A percentile compares a stretch with the other conserved stretches of the same genome.
phyloP scores from a whole-genome alignment of 2,113 vertebrate species.

The Ondatra zibethicus region DNA sequence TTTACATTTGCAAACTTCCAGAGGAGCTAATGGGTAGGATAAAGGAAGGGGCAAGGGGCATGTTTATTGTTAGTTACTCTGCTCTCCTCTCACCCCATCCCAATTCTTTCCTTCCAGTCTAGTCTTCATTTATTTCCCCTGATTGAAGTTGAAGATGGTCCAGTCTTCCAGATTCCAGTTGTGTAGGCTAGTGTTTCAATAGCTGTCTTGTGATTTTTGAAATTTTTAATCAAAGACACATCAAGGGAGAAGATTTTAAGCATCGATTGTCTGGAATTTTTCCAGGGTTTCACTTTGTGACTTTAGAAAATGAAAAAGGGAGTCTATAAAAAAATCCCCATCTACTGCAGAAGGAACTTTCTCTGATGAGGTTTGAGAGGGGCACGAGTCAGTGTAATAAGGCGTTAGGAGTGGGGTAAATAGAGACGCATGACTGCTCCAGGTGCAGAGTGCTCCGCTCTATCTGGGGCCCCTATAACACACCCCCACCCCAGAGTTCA shows the following conservation, averaged over 20 bases:
- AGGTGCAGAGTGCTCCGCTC: not conserved
- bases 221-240: not conserved
- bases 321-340: not conserved
- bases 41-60: not conserved
- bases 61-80: not conserved
- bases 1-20: not conserved
- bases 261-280: not conserved
- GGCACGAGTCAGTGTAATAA: not conserved
- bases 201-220: conserved; percentile 1
- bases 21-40: not conserved
- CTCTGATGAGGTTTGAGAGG: not conserved
- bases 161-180: not conserved
- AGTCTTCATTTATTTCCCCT: not conserved
- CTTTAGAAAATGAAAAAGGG: not conserved
- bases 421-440: not conserved
- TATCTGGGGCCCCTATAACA: not conserved
- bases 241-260: not conserved
- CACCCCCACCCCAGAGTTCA: not conserved
- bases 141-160: not conserved
- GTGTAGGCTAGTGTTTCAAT: not conserved
- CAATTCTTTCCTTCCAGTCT: not conserved
- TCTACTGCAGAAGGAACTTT: not conserved
- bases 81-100: not conserved
- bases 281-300: not conserved
- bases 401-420: not conserved